These are phyloP conservation scores for Mesitornis unicolor DNA, from an alignment of 2,113 vertebrate genomes.

Conservation along the genomic window DNA sequence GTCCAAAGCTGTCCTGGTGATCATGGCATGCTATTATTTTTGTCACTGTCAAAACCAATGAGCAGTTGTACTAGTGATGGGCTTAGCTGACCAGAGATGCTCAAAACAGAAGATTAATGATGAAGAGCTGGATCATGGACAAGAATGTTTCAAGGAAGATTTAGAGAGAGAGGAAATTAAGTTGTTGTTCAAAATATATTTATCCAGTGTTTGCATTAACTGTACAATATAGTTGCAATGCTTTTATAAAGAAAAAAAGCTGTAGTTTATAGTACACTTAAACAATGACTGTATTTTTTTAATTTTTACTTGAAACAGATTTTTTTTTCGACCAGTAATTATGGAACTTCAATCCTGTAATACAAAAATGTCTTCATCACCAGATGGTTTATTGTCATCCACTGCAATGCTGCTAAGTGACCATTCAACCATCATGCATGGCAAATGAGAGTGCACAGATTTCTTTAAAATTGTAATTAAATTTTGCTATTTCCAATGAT, in stretches of 20 bases:
- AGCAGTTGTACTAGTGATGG: neutral
- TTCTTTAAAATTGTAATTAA: neutral
- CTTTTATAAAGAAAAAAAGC: neutral
- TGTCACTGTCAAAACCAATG: slow-evolving; percentile 25
- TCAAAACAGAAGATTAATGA: neutral
- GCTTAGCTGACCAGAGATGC: slow-evolving; percentile 10
- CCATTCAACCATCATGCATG: neutral
- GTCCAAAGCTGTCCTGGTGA: neutral
- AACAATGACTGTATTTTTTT: neutral
- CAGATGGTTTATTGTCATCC: neutral
- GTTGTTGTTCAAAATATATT: neutral
- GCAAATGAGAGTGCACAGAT: neutral
- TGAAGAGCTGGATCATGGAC: neutral
- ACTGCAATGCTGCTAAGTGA: neutral
- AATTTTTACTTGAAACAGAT: neutral
- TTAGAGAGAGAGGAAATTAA: neutral
- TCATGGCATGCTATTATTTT: slow-evolving; percentile 15
- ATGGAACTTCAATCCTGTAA: neutral
- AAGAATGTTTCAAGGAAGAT: neutral
- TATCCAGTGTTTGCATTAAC: neutral
- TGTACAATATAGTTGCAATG: neutral
- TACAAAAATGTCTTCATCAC: neutral
- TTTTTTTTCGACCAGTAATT: neutral
- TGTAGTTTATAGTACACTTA: neutral
- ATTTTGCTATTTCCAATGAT: neutral